These are phyloP conservation scores for Platynereis dumerilii DNA, from an alignment of 2,888 invertebrate genomes.

Conservation along the genomic window DNA sequence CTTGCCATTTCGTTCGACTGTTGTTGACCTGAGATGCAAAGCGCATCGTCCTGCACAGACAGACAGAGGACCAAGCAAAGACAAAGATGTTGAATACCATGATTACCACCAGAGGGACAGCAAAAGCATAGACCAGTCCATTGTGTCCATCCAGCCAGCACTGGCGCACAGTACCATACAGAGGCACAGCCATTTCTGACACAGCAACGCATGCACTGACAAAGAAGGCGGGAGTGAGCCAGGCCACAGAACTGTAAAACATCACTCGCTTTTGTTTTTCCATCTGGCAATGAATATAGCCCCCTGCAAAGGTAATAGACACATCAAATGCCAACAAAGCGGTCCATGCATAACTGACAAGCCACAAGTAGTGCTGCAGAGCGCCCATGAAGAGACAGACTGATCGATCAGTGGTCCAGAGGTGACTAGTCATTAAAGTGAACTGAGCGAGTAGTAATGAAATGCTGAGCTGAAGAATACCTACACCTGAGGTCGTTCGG, in stretches of 20 bases:
- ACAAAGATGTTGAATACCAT: neutral
- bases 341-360: neutral
- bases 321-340: constrained; percentile 3
- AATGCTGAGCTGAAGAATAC: neutral
- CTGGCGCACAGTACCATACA: neutral
- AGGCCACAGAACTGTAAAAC: neutral
- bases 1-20: neutral
- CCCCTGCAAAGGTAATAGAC: neutral
- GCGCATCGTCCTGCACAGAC: neutral
- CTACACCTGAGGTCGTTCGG: neutral
- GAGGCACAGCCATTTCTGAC: neutral
- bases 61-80: neutral
- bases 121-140: neutral
- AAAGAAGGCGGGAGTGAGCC: neutral
- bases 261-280: neutral
- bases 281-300: neutral
- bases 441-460: neutral
- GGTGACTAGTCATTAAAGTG: neutral
- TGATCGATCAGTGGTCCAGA: neutral
- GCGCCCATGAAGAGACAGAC: neutral
- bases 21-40: constrained; percentile 2
- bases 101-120: constrained; percentile 1
- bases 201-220: neutral
- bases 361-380: neutral
- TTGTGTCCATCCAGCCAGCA: neutral